phyloP scores from a whole-genome alignment of 2,888 invertebrate species.

The Acronicta aceris region DNA sequence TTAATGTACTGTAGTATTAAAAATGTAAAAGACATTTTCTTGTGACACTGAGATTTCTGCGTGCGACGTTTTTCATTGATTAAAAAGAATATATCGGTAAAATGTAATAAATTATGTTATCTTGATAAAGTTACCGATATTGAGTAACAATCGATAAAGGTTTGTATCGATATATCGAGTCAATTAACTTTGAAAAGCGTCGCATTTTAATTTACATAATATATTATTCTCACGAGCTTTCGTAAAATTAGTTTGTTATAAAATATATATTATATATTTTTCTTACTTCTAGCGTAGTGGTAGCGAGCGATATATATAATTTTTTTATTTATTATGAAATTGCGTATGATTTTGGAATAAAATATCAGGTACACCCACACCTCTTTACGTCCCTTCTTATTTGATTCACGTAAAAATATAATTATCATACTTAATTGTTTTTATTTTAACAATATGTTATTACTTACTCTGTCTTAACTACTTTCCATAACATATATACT shows the following conservation, averaged over 20 bases:
- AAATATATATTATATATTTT: slow-evolving; percentile 82
- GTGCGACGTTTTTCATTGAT: slow-evolving; percentile 35
- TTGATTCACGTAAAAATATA: background rate
- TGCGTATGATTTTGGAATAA: slow-evolving; percentile 46
- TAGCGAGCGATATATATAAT: slow-evolving; percentile 68
- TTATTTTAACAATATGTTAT: no score
- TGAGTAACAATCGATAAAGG: background rate
- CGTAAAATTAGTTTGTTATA: slow-evolving; percentile 79
- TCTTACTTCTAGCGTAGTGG: slow-evolving; percentile 83
- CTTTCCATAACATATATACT: no score
- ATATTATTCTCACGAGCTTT: slow-evolving; percentile 86
- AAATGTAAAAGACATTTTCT: slow-evolving; percentile 86
- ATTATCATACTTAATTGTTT: background rate
- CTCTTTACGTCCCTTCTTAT: no score
- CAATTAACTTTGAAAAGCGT: slow-evolving; percentile 25
- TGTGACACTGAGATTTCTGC: slow-evolving; percentile 68
- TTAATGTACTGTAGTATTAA: slow-evolving; percentile 68
- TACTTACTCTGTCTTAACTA: no score
- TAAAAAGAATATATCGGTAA: background rate
- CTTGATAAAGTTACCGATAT: background rate
- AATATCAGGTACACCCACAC: background rate
- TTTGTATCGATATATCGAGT: slow-evolving; percentile 1
- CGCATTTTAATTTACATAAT: slow-evolving; percentile 51
- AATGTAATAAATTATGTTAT: background rate
- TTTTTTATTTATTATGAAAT: slow-evolving; percentile 60